These are phyloP conservation scores for Rhagoletis pomonella DNA, from an alignment of 1,140 invertebrate species.

Conservation along the genomic window DNA sequence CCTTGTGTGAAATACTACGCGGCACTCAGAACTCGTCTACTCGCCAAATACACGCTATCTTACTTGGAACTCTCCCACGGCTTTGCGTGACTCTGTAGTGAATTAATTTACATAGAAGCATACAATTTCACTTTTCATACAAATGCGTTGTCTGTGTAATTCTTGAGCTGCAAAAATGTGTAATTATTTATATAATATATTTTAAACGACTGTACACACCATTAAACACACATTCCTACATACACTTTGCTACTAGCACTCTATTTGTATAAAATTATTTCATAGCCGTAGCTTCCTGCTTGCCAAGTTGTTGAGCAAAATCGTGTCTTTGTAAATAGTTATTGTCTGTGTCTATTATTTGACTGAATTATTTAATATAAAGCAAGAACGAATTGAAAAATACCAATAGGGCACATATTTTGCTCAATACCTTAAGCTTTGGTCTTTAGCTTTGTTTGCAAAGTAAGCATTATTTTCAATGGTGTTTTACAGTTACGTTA, in stretches of 20 bases:
- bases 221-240: not conserved
- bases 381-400: no score
- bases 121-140: not conserved
- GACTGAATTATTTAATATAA: no score
- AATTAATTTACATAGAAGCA: no score
- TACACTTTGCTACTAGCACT: not conserved
- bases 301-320: not conserved
- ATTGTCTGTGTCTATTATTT: no score
- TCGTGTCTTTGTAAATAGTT: not conserved
- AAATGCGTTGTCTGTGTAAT: not conserved
- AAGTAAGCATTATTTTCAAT: no score
- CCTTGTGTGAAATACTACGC: not conserved
- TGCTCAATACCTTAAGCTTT: no score
- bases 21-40: slow-evolving; percentile 2
- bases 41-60: not conserved
- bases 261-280: not conserved
- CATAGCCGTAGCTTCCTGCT: not conserved
- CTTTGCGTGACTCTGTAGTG: no score
- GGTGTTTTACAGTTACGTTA: no score
- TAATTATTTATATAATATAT: not conserved
- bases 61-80: not conserved
- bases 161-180: not conserved
- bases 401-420: no score
- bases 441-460: no score
- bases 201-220: not conserved